phyloP scores from a whole-genome alignment of 2,797 vertebrate species.

The Hippoglossus hippoglossus region DNA sequence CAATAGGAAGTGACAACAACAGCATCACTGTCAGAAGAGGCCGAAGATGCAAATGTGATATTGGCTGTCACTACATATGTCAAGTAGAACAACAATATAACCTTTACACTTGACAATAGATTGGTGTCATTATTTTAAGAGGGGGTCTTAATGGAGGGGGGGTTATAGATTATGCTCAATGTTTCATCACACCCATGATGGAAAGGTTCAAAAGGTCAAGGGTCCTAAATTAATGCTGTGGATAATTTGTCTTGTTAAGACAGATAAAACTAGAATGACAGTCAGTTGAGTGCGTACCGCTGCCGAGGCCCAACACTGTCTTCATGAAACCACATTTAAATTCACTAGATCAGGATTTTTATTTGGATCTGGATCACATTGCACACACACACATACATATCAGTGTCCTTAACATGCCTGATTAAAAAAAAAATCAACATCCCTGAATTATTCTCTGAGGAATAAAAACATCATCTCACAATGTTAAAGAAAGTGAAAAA shows the following conservation, averaged over 20 bases:
- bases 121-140: constrained; percentile 55
- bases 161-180: constrained; percentile 24
- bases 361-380: too few species aligned
- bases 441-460: neutral
- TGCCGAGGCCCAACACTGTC: too few species aligned
- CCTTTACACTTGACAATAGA: constrained; percentile 76
- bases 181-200: constrained; percentile 40
- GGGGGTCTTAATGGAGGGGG: constrained; percentile 38
- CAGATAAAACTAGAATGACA: too few species aligned
- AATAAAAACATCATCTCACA: too few species aligned
- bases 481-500: too few species aligned
- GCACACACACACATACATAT: too few species aligned
- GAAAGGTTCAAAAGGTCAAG: neutral
- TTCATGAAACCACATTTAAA: too few species aligned
- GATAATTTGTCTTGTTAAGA: neutral
- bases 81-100: constrained; percentile 74
- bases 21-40: constrained; percentile 74
- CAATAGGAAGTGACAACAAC: constrained; percentile 78
- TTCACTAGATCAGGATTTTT: too few species aligned
- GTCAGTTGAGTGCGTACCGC: too few species aligned
- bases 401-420: too few species aligned
- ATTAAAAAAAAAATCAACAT: too few species aligned
- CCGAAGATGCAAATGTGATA: constrained; percentile 78
- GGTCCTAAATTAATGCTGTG: neutral
- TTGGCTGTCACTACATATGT: constrained; percentile 73